phyloP scores from a whole-genome alignment of 1,140 invertebrate genomes.

The Branchinecta lynchi region DNA sequence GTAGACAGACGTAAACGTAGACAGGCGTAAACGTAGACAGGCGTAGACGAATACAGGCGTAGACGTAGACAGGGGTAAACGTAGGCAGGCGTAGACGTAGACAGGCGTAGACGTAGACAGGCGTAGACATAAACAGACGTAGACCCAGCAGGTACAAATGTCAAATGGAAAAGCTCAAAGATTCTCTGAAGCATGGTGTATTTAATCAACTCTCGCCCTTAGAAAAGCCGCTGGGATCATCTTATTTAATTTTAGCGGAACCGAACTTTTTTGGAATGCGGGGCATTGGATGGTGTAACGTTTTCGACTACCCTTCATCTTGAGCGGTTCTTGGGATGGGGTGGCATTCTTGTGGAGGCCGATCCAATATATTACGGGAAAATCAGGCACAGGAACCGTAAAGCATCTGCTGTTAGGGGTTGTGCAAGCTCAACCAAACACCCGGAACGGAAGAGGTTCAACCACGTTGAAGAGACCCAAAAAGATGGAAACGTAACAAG shows the following conservation, averaged over 20 bases:
- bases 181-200: too few species aligned
- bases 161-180: too few species aligned
- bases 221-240: too few species aligned
- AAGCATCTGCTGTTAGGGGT: background rate
- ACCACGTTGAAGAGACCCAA: background rate
- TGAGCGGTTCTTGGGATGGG: constrained; percentile 19
- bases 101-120: too few species aligned
- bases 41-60: too few species aligned
- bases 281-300: constrained; percentile 19
- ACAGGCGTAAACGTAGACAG: too few species aligned
- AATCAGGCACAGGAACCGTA: background rate
- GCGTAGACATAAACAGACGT: too few species aligned
- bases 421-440: background rate
- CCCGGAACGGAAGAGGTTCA: background rate
- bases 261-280: constrained; percentile 1
- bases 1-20: too few species aligned
- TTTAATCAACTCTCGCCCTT: too few species aligned
- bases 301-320: constrained; percentile 21
- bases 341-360: constrained; percentile 20
- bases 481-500: background rate
- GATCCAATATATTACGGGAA: background rate
- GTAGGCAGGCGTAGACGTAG: too few species aligned
- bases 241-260: background rate
- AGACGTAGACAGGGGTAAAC: too few species aligned
- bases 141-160: too few species aligned